These are phyloP conservation scores for Apus apus DNA, from an alignment of 2,113 vertebrate species.

Conservation along the genomic window DNA sequence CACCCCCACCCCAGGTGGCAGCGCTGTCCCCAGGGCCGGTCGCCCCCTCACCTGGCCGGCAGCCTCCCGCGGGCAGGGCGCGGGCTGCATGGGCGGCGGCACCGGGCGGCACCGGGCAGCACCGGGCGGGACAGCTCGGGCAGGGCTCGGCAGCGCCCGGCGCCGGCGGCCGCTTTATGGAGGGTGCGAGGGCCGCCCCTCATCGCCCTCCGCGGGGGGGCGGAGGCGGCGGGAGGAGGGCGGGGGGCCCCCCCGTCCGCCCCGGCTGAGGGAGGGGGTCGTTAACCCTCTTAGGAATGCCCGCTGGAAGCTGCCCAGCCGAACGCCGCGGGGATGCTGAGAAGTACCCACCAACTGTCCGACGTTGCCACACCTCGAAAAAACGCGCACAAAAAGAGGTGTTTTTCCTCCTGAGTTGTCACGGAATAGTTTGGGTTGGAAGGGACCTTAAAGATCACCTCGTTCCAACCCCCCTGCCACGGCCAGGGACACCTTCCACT, in stretches of 20 bases:
- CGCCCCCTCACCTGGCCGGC: conserved; percentile 76
- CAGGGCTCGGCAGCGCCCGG: too few species aligned
- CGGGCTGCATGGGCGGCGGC: conserved; percentile 17
- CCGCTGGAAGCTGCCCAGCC: fast-evolving
- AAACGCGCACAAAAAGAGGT: fast-evolving
- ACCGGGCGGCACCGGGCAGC: neutral
- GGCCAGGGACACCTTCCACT: too few species aligned
- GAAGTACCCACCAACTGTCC: fast-evolving
- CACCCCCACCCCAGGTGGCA: neutral
- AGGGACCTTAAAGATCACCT: too few species aligned
- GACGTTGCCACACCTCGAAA: fast-evolving
- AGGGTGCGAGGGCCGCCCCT: neutral
- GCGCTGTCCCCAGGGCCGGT: neutral
- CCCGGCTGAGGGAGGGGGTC: neutral
- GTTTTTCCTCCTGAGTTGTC: neutral
- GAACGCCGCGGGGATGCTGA: fast-evolving
- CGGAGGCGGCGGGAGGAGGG: neutral
- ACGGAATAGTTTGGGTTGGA: too few species aligned
- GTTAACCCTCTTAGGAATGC: fast-evolving
- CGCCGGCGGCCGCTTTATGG: neutral
- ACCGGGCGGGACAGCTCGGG: too few species aligned
- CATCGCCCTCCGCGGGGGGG: neutral
- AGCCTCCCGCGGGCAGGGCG: neutral
- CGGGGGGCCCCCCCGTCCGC: neutral
- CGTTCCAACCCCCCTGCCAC: too few species aligned